Conservation (phyloP, 2,888 invertebrate species). For the Nudaria mundana region DNA sequence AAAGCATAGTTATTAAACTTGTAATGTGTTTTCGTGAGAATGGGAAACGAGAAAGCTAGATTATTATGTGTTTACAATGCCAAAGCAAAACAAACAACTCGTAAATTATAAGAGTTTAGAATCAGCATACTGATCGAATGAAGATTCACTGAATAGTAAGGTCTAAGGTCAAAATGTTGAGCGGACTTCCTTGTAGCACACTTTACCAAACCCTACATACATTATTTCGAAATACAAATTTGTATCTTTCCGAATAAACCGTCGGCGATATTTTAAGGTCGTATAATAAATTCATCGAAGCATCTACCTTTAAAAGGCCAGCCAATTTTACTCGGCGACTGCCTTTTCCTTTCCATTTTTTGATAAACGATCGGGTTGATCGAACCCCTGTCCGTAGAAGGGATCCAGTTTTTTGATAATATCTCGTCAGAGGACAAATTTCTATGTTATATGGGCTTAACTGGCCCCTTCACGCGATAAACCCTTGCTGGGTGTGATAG, state of each 20-base stretch:
- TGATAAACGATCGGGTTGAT: constrained; percentile 69
- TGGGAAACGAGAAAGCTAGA: no score
- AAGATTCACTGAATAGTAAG: no score
- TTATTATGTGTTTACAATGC: no score
- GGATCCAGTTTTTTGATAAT: constrained; percentile 59
- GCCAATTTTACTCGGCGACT: constrained; percentile 43
- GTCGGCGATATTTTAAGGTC: constrained; percentile 30
- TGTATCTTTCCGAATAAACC: constrained; percentile 20
- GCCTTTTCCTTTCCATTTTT: constrained; percentile 58
- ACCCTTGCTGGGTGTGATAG: constrained; percentile 36
- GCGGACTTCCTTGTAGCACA: background rate
- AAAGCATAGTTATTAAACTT: no score
- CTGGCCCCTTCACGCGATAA: constrained; percentile 40
- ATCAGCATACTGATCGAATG: no score
- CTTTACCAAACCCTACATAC: no score
- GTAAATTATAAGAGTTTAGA: no score
- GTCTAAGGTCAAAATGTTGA: no score
- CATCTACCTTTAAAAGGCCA: constrained; percentile 41
- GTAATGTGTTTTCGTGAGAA: no score
- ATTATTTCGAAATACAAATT: constrained; percentile 11
- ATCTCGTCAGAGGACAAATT: constrained; percentile 74
- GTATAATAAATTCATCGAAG: constrained; percentile 46
- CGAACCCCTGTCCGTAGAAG: constrained; percentile 54
- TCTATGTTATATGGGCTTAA: constrained; percentile 57
- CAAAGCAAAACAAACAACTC: no score